Conservation (phyloP, 2,888 invertebrate genomes). For the Geotrupes spiniger region DNA sequence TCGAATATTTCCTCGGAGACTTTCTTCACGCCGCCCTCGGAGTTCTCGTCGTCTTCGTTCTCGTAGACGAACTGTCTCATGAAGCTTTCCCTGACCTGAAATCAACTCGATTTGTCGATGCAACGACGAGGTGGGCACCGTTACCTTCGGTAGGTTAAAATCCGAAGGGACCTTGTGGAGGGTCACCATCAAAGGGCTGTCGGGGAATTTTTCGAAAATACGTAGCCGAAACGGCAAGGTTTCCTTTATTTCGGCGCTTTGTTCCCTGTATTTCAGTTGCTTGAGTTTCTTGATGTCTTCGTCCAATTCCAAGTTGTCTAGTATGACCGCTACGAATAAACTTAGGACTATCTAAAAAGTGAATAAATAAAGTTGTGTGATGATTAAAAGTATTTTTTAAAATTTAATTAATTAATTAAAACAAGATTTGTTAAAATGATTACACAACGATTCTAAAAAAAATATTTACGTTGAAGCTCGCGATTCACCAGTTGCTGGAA, state of each 20-base stretch:
- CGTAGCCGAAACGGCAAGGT: constrained; percentile 91
- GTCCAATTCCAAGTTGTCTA: constrained; percentile 98
- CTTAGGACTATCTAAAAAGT: constrained; percentile 91
- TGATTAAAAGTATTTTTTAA: background rate
- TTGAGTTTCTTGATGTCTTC: constrained; percentile 99
- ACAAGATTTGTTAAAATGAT: too few relatives aligned
- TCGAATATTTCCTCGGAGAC: constrained; percentile 63
- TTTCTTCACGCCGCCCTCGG: constrained; percentile 56
- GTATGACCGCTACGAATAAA: constrained; percentile 99
- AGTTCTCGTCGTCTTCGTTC: constrained; percentile 77
- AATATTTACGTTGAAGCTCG: too few relatives aligned
- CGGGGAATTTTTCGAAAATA: constrained; percentile 98
- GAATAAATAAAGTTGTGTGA: constrained; percentile 5
- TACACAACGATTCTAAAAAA: too few relatives aligned
- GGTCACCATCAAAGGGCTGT: constrained; percentile 97
- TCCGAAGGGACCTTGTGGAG: constrained; percentile 92
- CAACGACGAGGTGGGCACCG: too few relatives aligned
- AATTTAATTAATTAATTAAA: too few relatives aligned
- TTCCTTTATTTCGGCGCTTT: constrained; percentile 97
- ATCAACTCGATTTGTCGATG: constrained; percentile 1
- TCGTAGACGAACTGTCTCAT: constrained; percentile 96
- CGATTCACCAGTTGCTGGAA: too few relatives aligned
- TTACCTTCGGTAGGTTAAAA: constrained; percentile 87
- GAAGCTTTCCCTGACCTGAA: constrained; percentile 91
- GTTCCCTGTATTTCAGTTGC: constrained; percentile 94